Percentiles rank a stretch among this genome's conserved stretches.
Conservation (phyloP, 2,113 vertebrate genomes). For the Serinus canaria region DNA sequence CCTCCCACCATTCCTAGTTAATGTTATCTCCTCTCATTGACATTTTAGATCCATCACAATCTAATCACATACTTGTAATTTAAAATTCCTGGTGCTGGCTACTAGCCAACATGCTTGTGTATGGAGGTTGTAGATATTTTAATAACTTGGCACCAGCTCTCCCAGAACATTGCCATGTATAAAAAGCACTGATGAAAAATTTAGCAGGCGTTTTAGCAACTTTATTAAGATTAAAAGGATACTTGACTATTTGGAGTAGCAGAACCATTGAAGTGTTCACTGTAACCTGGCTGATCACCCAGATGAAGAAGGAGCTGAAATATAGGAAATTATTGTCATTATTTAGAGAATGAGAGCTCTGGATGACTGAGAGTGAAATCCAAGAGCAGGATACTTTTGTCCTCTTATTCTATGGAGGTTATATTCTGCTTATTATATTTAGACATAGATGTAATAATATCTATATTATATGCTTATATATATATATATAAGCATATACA, state of each 20-base stretch:
- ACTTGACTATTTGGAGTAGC: not conserved
- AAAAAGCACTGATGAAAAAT: not conserved
- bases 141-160: conserved; percentile 1
- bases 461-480: not conserved
- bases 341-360: not conserved
- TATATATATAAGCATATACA: not conserved
- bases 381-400: not conserved
- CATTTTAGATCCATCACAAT: not conserved
- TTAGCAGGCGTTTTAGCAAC: not conserved
- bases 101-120: not conserved
- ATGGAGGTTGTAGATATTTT: not conserved
- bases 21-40: not conserved
- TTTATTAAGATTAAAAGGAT: conserved; percentile 26
- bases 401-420: not conserved
- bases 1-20: not conserved
- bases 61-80: not conserved
- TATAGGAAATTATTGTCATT: not conserved
- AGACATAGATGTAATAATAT: not conserved
- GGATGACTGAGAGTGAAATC: not conserved
- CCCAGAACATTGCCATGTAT: not conserved
- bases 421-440: not conserved
- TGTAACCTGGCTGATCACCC: not conserved
- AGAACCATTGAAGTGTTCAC: not conserved
- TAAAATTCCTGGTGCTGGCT: not conserved
- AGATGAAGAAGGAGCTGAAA: not conserved